phyloP scores from a whole-genome alignment of 2,797 vertebrate genomes.

The Meriones psammophilus region DNA sequence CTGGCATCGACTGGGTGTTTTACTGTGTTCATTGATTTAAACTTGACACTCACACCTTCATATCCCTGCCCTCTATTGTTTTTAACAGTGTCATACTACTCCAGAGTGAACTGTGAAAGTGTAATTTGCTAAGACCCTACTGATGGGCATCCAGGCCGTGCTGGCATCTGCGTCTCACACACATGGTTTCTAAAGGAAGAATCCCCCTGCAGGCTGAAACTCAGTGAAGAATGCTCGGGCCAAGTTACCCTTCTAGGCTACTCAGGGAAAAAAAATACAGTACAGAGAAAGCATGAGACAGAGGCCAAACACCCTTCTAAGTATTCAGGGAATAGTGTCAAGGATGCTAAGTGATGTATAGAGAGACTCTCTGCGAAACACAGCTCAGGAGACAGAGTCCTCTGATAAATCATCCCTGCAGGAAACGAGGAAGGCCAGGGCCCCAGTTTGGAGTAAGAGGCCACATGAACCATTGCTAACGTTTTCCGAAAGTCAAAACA shows the following conservation, averaged over 20 bases:
- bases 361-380: not conserved
- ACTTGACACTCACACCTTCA: not conserved
- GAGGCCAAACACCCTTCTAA: not conserved
- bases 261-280: constrained; percentile 12
- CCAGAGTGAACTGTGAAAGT: not conserved
- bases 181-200: not conserved
- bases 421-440: not conserved
- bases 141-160: not conserved
- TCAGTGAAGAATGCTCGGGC: not conserved
- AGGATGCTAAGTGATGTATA: not conserved
- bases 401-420: not conserved
- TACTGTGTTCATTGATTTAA: not conserved
- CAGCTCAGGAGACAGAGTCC: not conserved
- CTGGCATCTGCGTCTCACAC: not conserved
- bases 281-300: not conserved
- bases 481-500: not conserved
- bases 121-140: not conserved
- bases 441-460: not conserved
- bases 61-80: not conserved
- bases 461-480: not conserved
- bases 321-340: not conserved
- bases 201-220: not conserved
- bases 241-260: not conserved
- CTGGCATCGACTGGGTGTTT: not conserved
- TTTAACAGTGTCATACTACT: not conserved